Conservation (phyloP, 1,140 invertebrate species). For the Papilio polyxenes region DNA sequence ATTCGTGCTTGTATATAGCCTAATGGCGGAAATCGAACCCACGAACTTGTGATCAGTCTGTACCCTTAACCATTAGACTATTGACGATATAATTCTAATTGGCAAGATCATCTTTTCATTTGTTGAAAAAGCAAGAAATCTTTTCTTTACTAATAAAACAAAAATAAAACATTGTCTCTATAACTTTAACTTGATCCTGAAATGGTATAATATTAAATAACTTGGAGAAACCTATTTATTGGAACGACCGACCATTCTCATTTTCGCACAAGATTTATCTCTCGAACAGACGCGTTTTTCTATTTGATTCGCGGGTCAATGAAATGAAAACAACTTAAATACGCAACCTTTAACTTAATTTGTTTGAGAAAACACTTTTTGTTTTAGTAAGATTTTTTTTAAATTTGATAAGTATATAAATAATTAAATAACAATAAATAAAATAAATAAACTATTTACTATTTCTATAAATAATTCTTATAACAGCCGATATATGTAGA, state of each 20-base stretch:
- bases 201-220: conserved; percentile 8
- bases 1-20: too few species aligned
- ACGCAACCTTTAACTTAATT: background rate
- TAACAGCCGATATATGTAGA: too few species aligned
- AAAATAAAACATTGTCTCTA: background rate
- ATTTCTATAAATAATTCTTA: too few species aligned
- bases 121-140: too few species aligned
- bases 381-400: background rate
- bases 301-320: conserved; percentile 20
- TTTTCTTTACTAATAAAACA: background rate
- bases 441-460: too few species aligned
- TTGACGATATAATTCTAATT: too few species aligned
- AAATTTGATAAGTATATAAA: too few species aligned
- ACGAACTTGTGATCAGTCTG: too few species aligned
- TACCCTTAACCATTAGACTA: too few species aligned
- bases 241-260: conserved; percentile 4
- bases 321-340: conserved; percentile 17
- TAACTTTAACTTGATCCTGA: conserved; percentile 1
- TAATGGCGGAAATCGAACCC: too few species aligned
- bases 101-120: too few species aligned
- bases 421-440: too few species aligned
- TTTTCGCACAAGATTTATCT: conserved; percentile 17
- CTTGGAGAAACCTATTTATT: background rate
- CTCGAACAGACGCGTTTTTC: conserved; percentile 7
- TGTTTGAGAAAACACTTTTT: background rate